Conservation (phyloP, 2,888 invertebrate species). For the Achlya flavicornis region DNA sequence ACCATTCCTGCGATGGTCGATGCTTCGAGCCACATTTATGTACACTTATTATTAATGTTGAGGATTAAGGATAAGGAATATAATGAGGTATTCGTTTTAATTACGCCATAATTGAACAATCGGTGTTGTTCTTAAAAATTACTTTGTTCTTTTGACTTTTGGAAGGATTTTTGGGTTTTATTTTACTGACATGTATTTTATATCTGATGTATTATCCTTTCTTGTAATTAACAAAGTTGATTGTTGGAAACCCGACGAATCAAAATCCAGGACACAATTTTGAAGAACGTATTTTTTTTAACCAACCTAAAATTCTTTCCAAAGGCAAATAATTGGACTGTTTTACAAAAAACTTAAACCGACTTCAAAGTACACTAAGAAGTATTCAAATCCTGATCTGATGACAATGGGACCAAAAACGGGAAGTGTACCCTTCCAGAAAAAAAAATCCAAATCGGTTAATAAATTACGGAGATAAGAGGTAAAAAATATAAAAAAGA, state of each 20-base stretch:
- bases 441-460: no score
- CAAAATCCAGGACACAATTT: no score
- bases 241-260: no score
- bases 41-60: conserved; percentile 19
- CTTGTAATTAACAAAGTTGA: neutral
- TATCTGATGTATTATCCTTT: neutral
- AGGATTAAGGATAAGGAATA: conserved; percentile 19
- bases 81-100: conserved; percentile 5
- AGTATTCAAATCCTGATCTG: no score
- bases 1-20: conserved; percentile 40
- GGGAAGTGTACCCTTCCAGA: no score
- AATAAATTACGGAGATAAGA: no score
- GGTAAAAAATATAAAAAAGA: no score
- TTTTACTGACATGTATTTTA: neutral
- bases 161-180: neutral
- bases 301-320: neutral
- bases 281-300: no score
- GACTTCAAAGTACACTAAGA: no score
- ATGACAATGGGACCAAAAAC: no score
- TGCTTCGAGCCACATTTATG: conserved; percentile 39
- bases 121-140: conserved; percentile 1
- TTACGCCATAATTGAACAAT: conserved; percentile 9
- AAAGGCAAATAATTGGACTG: neutral
- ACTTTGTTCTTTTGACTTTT: neutral
- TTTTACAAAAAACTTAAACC: no score